Evolutionary conservation across 2,888 invertebrate species (phyloP), one percentile per base, ranked within the genome.

Genomic region (Escarpia spicata): DNA sequence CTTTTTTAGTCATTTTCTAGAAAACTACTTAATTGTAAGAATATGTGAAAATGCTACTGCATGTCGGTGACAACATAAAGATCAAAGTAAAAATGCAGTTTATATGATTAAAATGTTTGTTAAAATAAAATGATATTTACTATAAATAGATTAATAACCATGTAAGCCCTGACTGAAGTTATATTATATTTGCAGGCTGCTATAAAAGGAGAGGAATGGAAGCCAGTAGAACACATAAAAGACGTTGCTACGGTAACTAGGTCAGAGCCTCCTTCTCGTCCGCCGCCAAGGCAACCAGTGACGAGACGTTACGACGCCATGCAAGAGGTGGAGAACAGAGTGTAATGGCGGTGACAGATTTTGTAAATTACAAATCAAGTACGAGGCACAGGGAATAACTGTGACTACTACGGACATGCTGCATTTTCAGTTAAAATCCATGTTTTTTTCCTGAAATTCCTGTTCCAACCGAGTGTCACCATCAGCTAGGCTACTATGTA

Each of bases 121-220:
- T 52, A 52, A 52, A 9, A 52, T 52, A 52, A 52, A 52, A 52
- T 52, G 8, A 52, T n/a, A n/a, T n/a, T 2, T 52, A 52, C 52
- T 52, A 9, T 52, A 12, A 15, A 15, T 52, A 12, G 52, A 15
- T 52, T 52, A 52, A 45, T 45, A 45, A 45, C 10, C 45, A 9
- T 52, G 52, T 12, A 15, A 12, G 52, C 6, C 6, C 45, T 45
- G 45, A 60, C 12, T 26, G 26, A 75, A 26, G 75, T 75, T 75
- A n/a, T 19, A 75, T 37, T 90, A 75, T 37, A 43, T 89, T 94
- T 93, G 2, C 93, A 96, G 96, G 96, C 96, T 52, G 96, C 95
- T 15, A 94, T 96, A 26, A 95, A 95, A 93, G 95, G 95, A 9
- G 96, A 96, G 92, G 95, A 95, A 93, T 96, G 96, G 96, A 93